Evolutionary conservation across 2,888 invertebrate species (phyloP), one percentile per base, ranked within the genome.

Genomic region (Alcis repandata): DNA sequence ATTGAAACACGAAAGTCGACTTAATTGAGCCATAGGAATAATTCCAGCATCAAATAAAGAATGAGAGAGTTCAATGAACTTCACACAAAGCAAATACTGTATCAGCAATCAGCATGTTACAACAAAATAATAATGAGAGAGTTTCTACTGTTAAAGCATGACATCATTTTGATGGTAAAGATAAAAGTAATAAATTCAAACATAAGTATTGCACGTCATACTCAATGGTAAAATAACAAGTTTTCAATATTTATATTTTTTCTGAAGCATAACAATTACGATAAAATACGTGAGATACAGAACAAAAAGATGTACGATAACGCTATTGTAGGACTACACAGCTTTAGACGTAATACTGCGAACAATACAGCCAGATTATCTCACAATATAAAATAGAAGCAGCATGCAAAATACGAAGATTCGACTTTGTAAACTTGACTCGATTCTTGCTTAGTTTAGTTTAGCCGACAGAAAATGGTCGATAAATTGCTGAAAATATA

Each of bases 301-400:
- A 27, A 8, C 27, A 60, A 59, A 48, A 54, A 64, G 63, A 63
- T 63, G 46, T 11, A 19, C n/a, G 64, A 64, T 59, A 59, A 65
- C 8, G 13, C 49, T 60, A 56, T 59, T 59, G 59, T 49, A 59
- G 19, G n/a, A n/a, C n/a, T n/a, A n/a, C n/a, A n/a, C n/a, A n/a
- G n/a, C n/a, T n/a, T n/a, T n/a, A n/a, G n/a, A n/a, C n/a, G n/a
- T n/a, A n/a, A n/a, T n/a, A n/a, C n/a, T n/a, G n/a, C 15, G n/a
- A 59, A 53, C 59, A 59, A 15, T 48, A 64, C 3, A 11, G 17
- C 13, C n/a, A 51, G 27, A 54, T 54, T 54, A 45, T n/a, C 17
- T 27, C 13, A 53, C 33, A 20, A 33, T 52, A 52, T 38, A 46
- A 10, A 19, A 19, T 33, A 33, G 19, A 36, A 40, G 15, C 52